These are phyloP conservation scores for Tiphia femorata DNA, from an alignment of 2,888 invertebrate genomes.

Conservation along the genomic window DNA sequence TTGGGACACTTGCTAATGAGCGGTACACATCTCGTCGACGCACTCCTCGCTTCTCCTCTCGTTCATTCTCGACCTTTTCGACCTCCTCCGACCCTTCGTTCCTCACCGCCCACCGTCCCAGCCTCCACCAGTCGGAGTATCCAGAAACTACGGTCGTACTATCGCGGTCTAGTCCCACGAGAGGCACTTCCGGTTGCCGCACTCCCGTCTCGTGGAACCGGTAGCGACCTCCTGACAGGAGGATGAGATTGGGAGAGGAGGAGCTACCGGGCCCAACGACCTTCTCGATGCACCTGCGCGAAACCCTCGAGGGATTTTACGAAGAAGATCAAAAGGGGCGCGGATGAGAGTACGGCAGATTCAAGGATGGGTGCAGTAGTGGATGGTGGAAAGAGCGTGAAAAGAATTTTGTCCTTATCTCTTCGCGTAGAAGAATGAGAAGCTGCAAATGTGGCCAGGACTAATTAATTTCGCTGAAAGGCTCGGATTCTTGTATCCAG, in stretches of 20 bases:
- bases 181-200: conserved; percentile 42
- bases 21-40: conserved; percentile 48
- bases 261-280: conserved; percentile 8
- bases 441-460: no score
- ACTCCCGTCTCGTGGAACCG: conserved; percentile 39
- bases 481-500: no score
- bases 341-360: no score
- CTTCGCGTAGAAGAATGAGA: no score
- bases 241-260: no score
- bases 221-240: no score
- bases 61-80: background rate
- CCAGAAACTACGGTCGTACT: conserved; percentile 32
- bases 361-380: no score
- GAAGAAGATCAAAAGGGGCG: no score
- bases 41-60: conserved; percentile 13
- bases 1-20: conserved; percentile 64
- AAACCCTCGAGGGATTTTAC: no score
- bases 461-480: no score
- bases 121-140: conserved; percentile 26
- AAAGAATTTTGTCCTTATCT: background rate
- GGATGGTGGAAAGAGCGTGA: background rate
- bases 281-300: conserved; percentile 6
- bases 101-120: conserved; percentile 24
- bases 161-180: conserved; percentile 35
- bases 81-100: background rate